phyloP scores from a whole-genome alignment of 2,888 invertebrate species.

The Malthinus flaveolus region DNA sequence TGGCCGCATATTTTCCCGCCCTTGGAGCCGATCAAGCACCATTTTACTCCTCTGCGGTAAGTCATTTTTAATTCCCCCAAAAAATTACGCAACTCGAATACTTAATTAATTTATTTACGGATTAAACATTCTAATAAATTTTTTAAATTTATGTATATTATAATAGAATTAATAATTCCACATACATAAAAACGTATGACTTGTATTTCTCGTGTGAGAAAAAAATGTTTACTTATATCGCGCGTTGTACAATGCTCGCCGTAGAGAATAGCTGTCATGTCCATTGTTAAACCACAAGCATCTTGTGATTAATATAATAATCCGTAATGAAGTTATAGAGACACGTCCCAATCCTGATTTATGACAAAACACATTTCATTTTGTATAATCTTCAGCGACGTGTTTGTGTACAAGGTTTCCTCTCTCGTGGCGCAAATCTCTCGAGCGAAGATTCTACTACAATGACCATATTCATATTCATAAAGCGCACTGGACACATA shows the following conservation, averaged over 20 bases:
- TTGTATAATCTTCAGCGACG: slow-evolving; percentile 45
- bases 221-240: slow-evolving; percentile 16
- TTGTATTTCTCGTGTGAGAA: neutral
- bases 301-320: slow-evolving; percentile 54
- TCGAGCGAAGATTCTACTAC: slow-evolving; percentile 38
- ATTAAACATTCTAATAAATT: neutral
- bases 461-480: slow-evolving; percentile 51
- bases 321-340: slow-evolving; percentile 56
- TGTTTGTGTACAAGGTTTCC: slow-evolving; percentile 41
- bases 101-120: neutral
- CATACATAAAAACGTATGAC: neutral
- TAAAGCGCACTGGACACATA: slow-evolving; percentile 47
- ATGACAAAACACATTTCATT: slow-evolving; percentile 52
- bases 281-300: slow-evolving; percentile 48
- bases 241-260: slow-evolving; percentile 19
- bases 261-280: slow-evolving; percentile 40
- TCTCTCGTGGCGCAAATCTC: slow-evolving; percentile 43
- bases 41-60: slow-evolving; percentile 83
- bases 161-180: neutral
- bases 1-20: slow-evolving; percentile 85
- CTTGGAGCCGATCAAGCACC: slow-evolving; percentile 84
- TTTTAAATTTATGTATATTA: neutral
- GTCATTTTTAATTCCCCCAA: slow-evolving; percentile 53
- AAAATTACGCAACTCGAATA: neutral
- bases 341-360: slow-evolving; percentile 53